Evolutionary conservation across 1,140 invertebrate species (phyloP), one percentile per base, ranked within the genome.

Genomic region (Drosophila bipectinata): DNA sequence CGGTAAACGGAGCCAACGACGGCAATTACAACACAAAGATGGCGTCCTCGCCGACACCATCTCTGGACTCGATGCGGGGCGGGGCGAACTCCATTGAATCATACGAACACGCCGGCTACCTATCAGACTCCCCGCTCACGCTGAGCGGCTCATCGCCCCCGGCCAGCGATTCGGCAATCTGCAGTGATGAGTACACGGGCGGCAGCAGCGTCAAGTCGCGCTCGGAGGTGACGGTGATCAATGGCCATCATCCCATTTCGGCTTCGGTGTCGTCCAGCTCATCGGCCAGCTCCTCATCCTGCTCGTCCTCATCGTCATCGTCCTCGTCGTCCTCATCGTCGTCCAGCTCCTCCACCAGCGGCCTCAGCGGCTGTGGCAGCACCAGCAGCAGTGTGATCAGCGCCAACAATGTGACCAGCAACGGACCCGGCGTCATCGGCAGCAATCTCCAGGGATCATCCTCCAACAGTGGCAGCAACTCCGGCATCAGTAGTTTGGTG

Each of bases 71-170:
- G 93, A 93, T 96, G 93, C 94, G 94, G 91, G 96, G 96, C 94
- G 96, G 96, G 94, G 96, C 96, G 92, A 97, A 96, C 93, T 97
- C 96, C 91, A 95, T 97, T 93, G 96, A 96, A 94, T 97, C 96
- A 83, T 94, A 95, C 72, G 95, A 96, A 92, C 93, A 94, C 39
- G 85, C 79, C 44, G 91, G 90, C 51, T 92, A 92, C 64, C 92
- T 95, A 84, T 94, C 93, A 82, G 93, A 95, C 84, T 96, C 96
- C 60, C 96, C 96, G 80, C 91, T 96, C 79, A 96, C 96, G 82
- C 93, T 96, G 90, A 96, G 96, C 93, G 95, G 95, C 82, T 96
- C 95, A 88, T 96, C 96, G 85, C 96, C 96, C 54, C 95, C 95
- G 74, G 95, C 95, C 79, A 96, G 95, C 89, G 95, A 96, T 92